Evolutionary conservation across 1,140 invertebrate species (phyloP), one percentile per base, ranked within the genome.

Genomic region (Protaetia brevitarsis): DNA sequence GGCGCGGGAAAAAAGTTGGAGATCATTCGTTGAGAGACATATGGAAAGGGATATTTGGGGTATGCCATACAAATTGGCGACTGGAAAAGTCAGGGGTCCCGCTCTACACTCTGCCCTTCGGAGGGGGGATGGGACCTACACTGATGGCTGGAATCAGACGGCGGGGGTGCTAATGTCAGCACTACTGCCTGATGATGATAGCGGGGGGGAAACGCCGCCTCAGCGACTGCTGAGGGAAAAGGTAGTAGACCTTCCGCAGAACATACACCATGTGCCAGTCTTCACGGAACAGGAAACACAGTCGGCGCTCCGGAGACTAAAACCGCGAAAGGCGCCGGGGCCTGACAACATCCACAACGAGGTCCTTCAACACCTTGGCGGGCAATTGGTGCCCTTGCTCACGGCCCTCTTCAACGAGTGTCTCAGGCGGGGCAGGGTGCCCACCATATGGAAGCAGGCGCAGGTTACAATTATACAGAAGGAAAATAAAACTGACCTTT

Each of bases 1-100:
- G 3, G 41, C 51, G 26, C 58, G 36, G 13, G 7, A 5, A 11
- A 4, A 13, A 1, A 58, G 51, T 19, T 65, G 64, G 56, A 7
- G 27, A 1, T 13, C 2, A 0, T 66, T 66, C 10, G 57, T 66
- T 10, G 16, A 30, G 7, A 31, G 16, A 26, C 5, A 62, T n/a
- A 23, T 66, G 19, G 11, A 6, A n/a, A 27, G 26, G 0, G 23
- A 66, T 13, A 1, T 30, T 1, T 45, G 65, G 65, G 65, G 65
- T 0, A 30, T 62, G 13, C 65, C 58, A 6, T 66, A 66, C 26
- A 66, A 66, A 31, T 29, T 66, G 0, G 28, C 34, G 0, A 61
- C 3, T 5, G 26, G 61, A 19, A 66, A 66, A n/a, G 11, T 45
- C 4, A 7, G 28, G 21, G 26, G 36, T n/a, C 65, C 36, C 0